Base-by-base conservation (phyloP, 2,113 vertebrate species). In the Neolamprologus tretocephalus region DNA sequence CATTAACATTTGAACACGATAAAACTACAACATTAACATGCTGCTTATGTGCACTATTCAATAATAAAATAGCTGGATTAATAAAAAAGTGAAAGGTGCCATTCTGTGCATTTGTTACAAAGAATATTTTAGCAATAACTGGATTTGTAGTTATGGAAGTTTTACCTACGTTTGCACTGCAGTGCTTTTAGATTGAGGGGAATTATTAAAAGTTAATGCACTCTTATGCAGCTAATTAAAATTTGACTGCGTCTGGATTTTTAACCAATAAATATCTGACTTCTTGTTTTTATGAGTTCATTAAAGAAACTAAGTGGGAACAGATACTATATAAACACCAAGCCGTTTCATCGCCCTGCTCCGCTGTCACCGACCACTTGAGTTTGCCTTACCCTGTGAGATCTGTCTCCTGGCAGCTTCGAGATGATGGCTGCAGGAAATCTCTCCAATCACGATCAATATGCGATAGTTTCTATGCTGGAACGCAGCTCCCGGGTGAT, bases 361-460 rank as follows among this genome's bases (percentile, higher is more conserved):
- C 26, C 17, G 0, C 73, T 51, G 3, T 51, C 73, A 33, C 73
- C 11, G 10, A 78, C 73, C 73, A 33, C 21, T 3, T 57, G 23
- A 45, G 6, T 9, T 13, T 5, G 14, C 5, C 97, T 97, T 93
- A 98, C 98, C 98, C 88, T 96, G 97, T 92, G 97, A 95, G 86
- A 98, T 97, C 89, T 97, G 97, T 26, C 92, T 94, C 92, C 96
- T 96, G 92, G 97, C 95, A 49, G 96, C 95, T 82, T 95, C 93
- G 16, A 98, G 97, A 61, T 98, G 97, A 78, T 95, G 93, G 75
- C 97, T 95, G 13, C 96, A 96, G 51, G 94, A 95, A 83, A 98
- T 93, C 63, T 97, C 97, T 10, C 98, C 98, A 87, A 98, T 96
- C 42, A 97, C 97, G n/a, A 97, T 97, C n/a, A 99, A 97, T 94